Evolutionary conservation across 2,797 vertebrate species (phyloP), one percentile per base, ranked within the genome.

Genomic region (Pangasius macronema): DNA sequence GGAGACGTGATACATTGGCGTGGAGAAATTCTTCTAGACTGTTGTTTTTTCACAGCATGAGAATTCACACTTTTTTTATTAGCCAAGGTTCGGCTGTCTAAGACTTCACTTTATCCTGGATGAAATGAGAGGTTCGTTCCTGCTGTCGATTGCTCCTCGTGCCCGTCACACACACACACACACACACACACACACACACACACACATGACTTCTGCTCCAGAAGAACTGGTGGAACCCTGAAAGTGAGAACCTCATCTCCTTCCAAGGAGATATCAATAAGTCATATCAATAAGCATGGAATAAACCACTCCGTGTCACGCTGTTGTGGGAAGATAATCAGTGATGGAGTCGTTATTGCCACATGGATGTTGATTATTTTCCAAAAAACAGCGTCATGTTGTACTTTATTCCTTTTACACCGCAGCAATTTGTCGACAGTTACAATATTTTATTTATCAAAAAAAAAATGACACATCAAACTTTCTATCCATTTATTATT

Each of bases 21-120:
- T 85, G 63, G 88, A 91, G 86, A 70, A 89, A 83, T 91, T 89
- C 92, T 80, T 86, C 53, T 55, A 24, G 77, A 39, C 27, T 42
- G 36, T 11, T 72, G 36, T 81, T 80, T 82, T 82, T 70, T 20
- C 42, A 51, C n/a, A 55, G 51, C 51, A 11, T 55, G n/a, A 79
- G 51, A 55, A 79, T 10, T 55, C 18, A 36, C n/a, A 51, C 16
- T 53, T 36, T 55, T 49, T 49, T 75, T 39, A 3, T 49, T 76
- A 57, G 20, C 53, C 76, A 80, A 57, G 76, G 53, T 6, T 80
- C 55, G 57, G 9, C 51, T 39, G 77, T 80, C 33, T 81, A 81
- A 81, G 42, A 59, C 6, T 42, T 59, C 55, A 59, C 30, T 59
- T 80, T 39, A 30, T 77, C 16, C 49, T 2, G 1, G 14, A 53